A percentile compares a stretch with the other conserved stretches of the same genome.
Conservation (phyloP, 1,140 invertebrate species). For the Drosophila prosaltans region DNA sequence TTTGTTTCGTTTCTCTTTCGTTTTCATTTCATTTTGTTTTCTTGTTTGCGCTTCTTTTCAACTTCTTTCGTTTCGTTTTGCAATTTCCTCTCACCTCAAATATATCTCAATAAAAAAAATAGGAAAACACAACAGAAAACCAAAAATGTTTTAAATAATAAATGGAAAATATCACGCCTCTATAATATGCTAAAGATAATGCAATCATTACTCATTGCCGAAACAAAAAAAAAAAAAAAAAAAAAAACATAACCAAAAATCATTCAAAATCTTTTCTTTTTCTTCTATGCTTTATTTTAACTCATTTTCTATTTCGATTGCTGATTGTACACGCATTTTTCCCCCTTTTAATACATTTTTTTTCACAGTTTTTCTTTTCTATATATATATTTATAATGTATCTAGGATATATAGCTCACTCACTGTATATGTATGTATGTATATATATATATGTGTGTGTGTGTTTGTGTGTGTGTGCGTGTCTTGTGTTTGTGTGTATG, state of each 20-base stretch:
- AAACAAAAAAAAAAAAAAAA: not conserved
- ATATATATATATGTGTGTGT: slow-evolving; percentile 17
- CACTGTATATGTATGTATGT: slow-evolving; percentile 22
- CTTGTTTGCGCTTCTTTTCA: too few relatives aligned
- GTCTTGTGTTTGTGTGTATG: slow-evolving; percentile 23
- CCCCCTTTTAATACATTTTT: not conserved
- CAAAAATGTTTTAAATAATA: too few relatives aligned
- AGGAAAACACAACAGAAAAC: too few relatives aligned
- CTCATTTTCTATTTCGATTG: slow-evolving; percentile 4
- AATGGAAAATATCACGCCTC: too few relatives aligned
- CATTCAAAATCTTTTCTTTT: not conserved
- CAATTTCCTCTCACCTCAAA: too few relatives aligned
- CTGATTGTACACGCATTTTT: slow-evolving; percentile 3
- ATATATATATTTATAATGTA: slow-evolving; percentile 83
- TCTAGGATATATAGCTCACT: slow-evolving; percentile 61
- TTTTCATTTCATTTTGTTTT: not conserved
- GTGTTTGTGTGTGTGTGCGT: slow-evolving; percentile 22
- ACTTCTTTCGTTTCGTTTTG: too few relatives aligned
- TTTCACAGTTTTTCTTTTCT: slow-evolving; percentile 47
- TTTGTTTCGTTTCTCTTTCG: slow-evolving; percentile 36
- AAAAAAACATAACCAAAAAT: not conserved
- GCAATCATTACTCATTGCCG: too few relatives aligned
- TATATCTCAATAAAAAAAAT: too few relatives aligned
- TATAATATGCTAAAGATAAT: too few relatives aligned
- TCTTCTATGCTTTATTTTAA: not conserved